phyloP scores from a whole-genome alignment of 2,888 invertebrate species.

The Epicampocera succincta region DNA sequence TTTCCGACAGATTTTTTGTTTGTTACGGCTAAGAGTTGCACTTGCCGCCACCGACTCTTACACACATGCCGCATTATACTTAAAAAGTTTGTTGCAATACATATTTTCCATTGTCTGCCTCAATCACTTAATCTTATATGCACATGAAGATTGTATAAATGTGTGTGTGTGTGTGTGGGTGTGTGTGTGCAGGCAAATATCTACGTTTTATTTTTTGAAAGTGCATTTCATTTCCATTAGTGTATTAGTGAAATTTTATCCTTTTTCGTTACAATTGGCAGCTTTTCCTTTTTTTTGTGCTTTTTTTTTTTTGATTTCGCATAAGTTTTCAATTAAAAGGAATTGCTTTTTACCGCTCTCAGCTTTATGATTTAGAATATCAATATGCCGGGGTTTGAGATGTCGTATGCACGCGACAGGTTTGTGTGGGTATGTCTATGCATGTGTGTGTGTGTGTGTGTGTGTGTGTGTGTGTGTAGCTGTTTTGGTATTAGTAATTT shows the following conservation, averaged over 20 bases:
- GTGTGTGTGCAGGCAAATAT: slow-evolving; percentile 32
- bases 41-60: slow-evolving; percentile 33
- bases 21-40: slow-evolving; percentile 55
- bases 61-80: slow-evolving; percentile 41
- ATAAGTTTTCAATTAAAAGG: slow-evolving; percentile 70
- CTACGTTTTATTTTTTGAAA: slow-evolving; percentile 35
- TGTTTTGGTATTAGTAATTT: slow-evolving; percentile 21
- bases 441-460: background rate
- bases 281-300: slow-evolving; percentile 25
- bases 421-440: background rate
- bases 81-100: slow-evolving; percentile 64
- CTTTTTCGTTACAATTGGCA: slow-evolving; percentile 58
- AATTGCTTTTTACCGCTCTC: slow-evolving; percentile 68
- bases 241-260: slow-evolving; percentile 27
- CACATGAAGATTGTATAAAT: slow-evolving; percentile 43
- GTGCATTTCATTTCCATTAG: slow-evolving; percentile 55
- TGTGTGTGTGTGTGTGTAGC: background rate
- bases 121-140: slow-evolving; percentile 68
- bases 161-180: background rate
- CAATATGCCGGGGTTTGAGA: slow-evolving; percentile 59
- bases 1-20: slow-evolving; percentile 8
- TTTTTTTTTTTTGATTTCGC: slow-evolving; percentile 47
- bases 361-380: slow-evolving; percentile 64
- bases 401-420: background rate
- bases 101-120: slow-evolving; percentile 65